These are phyloP conservation scores for Conopomorpha cramerella DNA, from an alignment of 1,140 invertebrate genomes.

Conservation along the genomic window DNA sequence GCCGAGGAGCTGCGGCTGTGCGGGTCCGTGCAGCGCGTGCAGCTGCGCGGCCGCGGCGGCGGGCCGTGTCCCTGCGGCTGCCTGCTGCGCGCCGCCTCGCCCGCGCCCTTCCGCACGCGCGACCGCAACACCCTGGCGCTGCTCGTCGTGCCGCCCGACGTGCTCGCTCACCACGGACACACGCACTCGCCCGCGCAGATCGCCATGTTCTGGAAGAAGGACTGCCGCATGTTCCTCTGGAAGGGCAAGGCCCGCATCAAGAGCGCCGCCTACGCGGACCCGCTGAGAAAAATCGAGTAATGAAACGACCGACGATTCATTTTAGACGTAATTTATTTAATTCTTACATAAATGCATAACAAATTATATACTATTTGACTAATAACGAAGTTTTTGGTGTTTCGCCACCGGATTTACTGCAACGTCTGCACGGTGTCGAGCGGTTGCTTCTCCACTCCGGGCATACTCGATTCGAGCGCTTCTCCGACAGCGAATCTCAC, in stretches of 20 bases:
- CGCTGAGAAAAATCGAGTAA: conserved; percentile 16
- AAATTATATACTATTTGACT: no score
- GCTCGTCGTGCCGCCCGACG: conserved; percentile 38
- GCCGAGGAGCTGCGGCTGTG: conserved; percentile 41
- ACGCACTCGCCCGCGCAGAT: conserved; percentile 38
- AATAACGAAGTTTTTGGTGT: no score
- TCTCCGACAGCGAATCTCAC: conserved; percentile 85
- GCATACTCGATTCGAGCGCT: conserved; percentile 27
- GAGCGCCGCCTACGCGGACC: conserved; percentile 18
- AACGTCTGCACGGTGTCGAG: conserved; percentile 66
- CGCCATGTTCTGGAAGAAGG: conserved; percentile 67
- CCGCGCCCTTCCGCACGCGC: conserved; percentile 35
- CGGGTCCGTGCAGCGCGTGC: conserved; percentile 36
- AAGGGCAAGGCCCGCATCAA: conserved; percentile 50
- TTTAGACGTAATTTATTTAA: no score
- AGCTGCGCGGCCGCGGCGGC: conserved; percentile 22
- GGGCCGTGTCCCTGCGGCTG: conserved; percentile 46
- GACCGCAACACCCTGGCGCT: conserved; percentile 40
- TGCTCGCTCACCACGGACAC: conserved; percentile 42
- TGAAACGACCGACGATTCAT: no score
- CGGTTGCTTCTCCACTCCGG: conserved; percentile 53
- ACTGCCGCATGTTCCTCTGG: conserved; percentile 69
- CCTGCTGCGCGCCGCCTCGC: conserved; percentile 19
- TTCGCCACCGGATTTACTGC: no score
- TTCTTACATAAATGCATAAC: conserved; percentile 18